phyloP scores from a whole-genome alignment of 2,888 invertebrate genomes.

The Macaria liturata region DNA sequence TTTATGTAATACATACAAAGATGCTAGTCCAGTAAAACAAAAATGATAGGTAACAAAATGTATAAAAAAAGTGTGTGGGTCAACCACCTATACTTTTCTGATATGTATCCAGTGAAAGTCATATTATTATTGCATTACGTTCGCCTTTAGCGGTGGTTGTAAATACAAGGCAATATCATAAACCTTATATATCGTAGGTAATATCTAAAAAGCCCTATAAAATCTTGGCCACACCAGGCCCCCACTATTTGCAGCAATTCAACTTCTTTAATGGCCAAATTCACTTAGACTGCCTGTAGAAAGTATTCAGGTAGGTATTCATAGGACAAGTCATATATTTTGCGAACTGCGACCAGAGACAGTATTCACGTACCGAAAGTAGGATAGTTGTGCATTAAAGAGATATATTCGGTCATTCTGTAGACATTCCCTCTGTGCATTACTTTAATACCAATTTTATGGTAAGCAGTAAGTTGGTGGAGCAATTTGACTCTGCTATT shows the following conservation, averaged over 20 bases:
- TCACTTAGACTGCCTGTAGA: slow-evolving; percentile 55
- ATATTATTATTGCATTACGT: not conserved
- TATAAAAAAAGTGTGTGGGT: no score
- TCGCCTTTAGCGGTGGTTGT: slow-evolving; percentile 1
- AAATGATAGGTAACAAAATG: no score
- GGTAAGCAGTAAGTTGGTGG: slow-evolving; percentile 8
- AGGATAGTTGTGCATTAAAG: slow-evolving; percentile 74
- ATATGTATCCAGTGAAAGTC: no score
- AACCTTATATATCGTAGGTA: not conserved
- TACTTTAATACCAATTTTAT: slow-evolving; percentile 53
- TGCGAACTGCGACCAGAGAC: slow-evolving; percentile 52
- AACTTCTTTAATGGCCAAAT: slow-evolving; percentile 56
- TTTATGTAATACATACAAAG: no score
- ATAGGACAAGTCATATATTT: slow-evolving; percentile 63
- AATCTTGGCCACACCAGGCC: slow-evolving; percentile 17
- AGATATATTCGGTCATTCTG: slow-evolving; percentile 77
- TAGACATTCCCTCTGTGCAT: slow-evolving; percentile 60
- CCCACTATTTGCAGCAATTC: slow-evolving; percentile 33
- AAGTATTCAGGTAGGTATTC: slow-evolving; percentile 50
- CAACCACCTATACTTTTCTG: no score
- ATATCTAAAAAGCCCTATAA: slow-evolving; percentile 12
- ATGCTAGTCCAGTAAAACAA: no score
- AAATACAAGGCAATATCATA: not conserved
- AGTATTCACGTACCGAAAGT: slow-evolving; percentile 63
- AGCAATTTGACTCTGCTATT: slow-evolving; percentile 40